phyloP scores from a whole-genome alignment of 2,113 vertebrate genomes.

The Neoarius graeffei region DNA sequence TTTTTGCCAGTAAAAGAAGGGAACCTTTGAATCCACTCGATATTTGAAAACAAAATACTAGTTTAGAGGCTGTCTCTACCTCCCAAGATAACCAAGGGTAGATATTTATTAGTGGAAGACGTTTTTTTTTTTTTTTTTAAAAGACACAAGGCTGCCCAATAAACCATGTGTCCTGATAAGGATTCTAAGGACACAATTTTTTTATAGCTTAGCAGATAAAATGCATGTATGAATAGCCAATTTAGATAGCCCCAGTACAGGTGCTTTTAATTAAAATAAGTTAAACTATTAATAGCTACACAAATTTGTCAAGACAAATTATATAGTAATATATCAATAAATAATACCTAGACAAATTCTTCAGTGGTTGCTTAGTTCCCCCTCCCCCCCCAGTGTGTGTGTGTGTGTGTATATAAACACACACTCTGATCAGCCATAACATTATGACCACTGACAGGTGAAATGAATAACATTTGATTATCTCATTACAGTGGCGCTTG shows the following conservation, averaged over 20 bases:
- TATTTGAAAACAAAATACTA: background rate
- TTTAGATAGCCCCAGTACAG: background rate
- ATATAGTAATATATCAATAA: too few species aligned
- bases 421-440: too few species aligned
- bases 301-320: too few species aligned
- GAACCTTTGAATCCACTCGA: background rate
- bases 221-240: background rate
- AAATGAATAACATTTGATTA: too few species aligned
- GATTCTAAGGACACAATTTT: constrained; percentile 1
- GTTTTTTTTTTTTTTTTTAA: background rate
- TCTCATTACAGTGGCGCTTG: too few species aligned
- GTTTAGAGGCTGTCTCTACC: background rate
- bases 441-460: too few species aligned
- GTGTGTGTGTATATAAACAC: too few species aligned
- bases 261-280: background rate
- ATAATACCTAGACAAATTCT: too few species aligned
- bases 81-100: constrained; percentile 12
- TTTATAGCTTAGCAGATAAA: constrained; percentile 15
- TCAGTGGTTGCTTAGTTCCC: too few species aligned
- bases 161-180: background rate
- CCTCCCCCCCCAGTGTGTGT: too few species aligned
- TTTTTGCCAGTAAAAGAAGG: background rate
- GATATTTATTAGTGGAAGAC: constrained; percentile 16
- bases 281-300: background rate
- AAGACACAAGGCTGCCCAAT: background rate